These are phyloP conservation scores for Psammodynastes pulverulentus DNA, from an alignment of 2,113 vertebrate genomes.

Conservation along the genomic window DNA sequence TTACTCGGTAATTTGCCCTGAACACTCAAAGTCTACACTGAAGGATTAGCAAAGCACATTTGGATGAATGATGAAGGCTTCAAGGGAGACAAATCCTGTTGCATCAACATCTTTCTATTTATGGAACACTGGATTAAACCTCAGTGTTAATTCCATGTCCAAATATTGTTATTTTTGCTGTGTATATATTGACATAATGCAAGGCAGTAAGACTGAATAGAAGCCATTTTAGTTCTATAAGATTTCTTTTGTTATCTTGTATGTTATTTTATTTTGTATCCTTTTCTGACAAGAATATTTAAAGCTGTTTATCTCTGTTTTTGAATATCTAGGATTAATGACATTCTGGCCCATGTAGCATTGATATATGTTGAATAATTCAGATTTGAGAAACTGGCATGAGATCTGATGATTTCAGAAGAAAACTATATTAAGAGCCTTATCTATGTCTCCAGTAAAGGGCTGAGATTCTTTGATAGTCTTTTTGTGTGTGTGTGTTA, in stretches of 20 bases:
- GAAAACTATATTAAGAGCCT: not conserved
- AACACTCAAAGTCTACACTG: not conserved
- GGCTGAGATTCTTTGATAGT: not conserved
- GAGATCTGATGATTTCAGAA: not conserved
- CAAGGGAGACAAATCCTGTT: not conserved
- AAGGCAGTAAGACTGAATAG: slow-evolving; percentile 55
- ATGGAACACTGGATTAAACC: not conserved
- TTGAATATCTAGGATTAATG: not conserved
- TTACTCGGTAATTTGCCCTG: not conserved
- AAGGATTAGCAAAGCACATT: not conserved
- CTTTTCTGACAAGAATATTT: not conserved
- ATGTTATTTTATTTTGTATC: not conserved
- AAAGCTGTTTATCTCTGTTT: not conserved
- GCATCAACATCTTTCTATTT: not conserved
- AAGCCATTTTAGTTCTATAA: slow-evolving; percentile 42
- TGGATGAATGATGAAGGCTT: not conserved
- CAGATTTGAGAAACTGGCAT: not conserved
- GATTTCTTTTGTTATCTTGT: not conserved
- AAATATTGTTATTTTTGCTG: slow-evolving; percentile 48
- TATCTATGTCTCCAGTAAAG: not conserved
- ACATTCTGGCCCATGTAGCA: not conserved
- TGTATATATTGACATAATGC: slow-evolving; percentile 19
- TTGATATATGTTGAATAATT: not conserved
- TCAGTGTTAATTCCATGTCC: slow-evolving; percentile 26
- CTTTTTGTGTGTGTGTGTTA: not conserved